Base-by-base conservation (phyloP, 2,888 invertebrate species). In the Erannis defoliaria region DNA sequence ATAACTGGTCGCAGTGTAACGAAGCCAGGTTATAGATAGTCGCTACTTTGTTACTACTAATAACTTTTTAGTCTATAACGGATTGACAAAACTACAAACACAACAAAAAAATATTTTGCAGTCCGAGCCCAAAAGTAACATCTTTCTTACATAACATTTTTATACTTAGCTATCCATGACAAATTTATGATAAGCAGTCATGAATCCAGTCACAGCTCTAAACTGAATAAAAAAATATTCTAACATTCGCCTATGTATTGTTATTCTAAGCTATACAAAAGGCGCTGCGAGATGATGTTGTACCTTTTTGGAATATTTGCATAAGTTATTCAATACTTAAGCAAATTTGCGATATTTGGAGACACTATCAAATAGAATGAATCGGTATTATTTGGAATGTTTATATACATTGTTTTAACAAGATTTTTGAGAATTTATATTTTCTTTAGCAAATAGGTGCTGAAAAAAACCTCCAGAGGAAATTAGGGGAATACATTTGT, bases 241-340 rank as follows among this genome's bases (percentile, higher is more conserved):
- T 45, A 55, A 50, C 50, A 63, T 55, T 54, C 45, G 31, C 31
- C 26, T 29, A 1, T 2, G 37, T 54, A 53, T 53, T 58, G 21
- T 50, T 49, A 63, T 58, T 58, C 55, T 45, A 45, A 33, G n/a
- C 54, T 38, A 35, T 16, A 58, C 55, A 51, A 37, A 62, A 62
- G 49, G 49, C 21, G 40, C 50, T 63, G 33, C 40, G 55, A 59
- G n/a, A 29, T 49, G 31, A 37, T 43, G 29, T 49, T 38, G 40
- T 55, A 45, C 43, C 45, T 45, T 61, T 61, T 66, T 31, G 21
- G 16, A 45, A 62, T 56, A 60, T 70, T 67, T 59, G 59, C 68
- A 70, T 71, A 71, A 64, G 42, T 64, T 71, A 67, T 71, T 62
- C 50, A 57, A 62, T 35, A 50, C 46, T 31, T 45, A 12, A 19